These are phyloP conservation scores for Callionymus lyra DNA, from an alignment of 2,113 vertebrate genomes.

Conservation along the genomic window DNA sequence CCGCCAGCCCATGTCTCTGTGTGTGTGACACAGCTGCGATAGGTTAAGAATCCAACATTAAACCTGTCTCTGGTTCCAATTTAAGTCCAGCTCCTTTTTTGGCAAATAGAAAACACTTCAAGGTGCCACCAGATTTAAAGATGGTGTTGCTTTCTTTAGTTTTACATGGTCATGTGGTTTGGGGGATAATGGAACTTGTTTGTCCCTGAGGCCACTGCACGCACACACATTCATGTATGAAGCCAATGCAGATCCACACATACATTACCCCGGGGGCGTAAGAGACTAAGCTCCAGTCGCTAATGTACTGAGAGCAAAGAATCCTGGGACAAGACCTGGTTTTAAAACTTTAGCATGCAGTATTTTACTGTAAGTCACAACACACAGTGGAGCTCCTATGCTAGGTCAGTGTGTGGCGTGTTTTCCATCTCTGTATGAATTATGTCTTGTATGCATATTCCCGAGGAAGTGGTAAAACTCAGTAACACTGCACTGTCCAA, in stretches of 20 bases:
- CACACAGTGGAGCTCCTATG: constrained; percentile 38
- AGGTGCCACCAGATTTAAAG: constrained; percentile 44
- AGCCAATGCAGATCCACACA: constrained; percentile 11
- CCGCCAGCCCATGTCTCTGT: constrained; percentile 2
- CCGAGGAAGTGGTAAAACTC: constrained; percentile 30
- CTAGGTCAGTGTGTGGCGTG: constrained; percentile 16
- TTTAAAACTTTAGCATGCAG: too few species aligned
- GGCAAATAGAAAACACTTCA: constrained; percentile 54
- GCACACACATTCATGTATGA: constrained; percentile 11
- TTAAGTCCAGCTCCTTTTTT: constrained; percentile 42
- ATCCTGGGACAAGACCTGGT: constrained; percentile 44
- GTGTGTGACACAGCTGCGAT: constrained; percentile 42
- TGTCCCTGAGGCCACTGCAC: constrained; percentile 13
- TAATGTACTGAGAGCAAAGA: constrained; percentile 37
- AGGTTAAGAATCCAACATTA: constrained; percentile 49
- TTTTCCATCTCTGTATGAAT: constrained; percentile 16
- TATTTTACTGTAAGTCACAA: constrained; percentile 12
- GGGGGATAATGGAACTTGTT: constrained; percentile 18
- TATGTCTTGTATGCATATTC: constrained; percentile 42
- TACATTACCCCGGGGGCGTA: constrained; percentile 14
- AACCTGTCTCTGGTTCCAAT: constrained; percentile 56
- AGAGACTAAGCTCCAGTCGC: constrained; percentile 37
- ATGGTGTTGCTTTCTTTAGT: constrained; percentile 30
- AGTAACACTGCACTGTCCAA: constrained; percentile 34
- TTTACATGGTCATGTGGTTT: constrained; percentile 40